phyloP scores from a whole-genome alignment of 2,888 invertebrate genomes.

The Polyploca ridens region DNA sequence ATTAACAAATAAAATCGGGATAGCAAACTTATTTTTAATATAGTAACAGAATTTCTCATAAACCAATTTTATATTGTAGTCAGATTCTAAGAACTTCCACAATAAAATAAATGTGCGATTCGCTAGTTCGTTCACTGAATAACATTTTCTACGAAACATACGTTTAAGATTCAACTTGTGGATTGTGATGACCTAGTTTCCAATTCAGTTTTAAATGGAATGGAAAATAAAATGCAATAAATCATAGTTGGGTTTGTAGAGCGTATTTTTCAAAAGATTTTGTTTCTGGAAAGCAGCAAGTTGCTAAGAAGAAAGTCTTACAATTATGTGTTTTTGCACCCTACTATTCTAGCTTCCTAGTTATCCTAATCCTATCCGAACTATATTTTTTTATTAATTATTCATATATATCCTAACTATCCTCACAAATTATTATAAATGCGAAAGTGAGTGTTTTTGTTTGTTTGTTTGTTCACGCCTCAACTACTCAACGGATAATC shows the following conservation, averaged over 20 bases:
- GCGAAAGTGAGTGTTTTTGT: no score
- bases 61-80: not conserved
- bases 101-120: not conserved
- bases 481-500: no score
- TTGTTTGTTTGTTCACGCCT: no score
- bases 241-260: slow-evolving; percentile 3
- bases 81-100: not conserved
- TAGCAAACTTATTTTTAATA: not conserved
- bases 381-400: no score
- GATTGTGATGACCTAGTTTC: slow-evolving; percentile 32
- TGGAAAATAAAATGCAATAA: slow-evolving; percentile 43
- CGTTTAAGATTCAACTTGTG: slow-evolving; percentile 43
- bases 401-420: no score
- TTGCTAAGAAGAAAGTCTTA: no score
- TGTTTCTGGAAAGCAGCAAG: no score
- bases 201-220: slow-evolving; percentile 31
- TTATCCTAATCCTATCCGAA: no score
- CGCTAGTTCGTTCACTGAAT: not conserved
- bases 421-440: no score
- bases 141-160: slow-evolving; percentile 27
- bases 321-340: no score
- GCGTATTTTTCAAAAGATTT: not conserved
- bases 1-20: not conserved
- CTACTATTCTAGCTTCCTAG: no score
- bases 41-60: not conserved